These are phyloP conservation scores for Lepidostoma basale DNA, from an alignment of 1,140 invertebrate genomes.

Conservation along the genomic window DNA sequence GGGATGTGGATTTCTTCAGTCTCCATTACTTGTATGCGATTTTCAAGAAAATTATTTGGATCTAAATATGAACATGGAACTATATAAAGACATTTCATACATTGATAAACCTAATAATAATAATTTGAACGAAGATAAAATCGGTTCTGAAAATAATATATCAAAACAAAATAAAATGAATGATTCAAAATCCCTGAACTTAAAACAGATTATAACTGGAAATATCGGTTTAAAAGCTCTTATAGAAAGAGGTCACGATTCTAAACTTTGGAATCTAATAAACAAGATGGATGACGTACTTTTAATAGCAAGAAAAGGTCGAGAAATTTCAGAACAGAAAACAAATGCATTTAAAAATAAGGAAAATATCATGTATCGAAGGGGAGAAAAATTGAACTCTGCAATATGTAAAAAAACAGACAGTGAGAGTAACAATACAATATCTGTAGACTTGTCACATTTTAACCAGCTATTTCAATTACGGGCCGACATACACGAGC, in stretches of 20 bases:
- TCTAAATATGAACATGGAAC: conserved; percentile 33
- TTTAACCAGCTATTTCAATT: conserved; percentile 38
- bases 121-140: background rate
- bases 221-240: conserved; percentile 3
- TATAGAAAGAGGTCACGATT: conserved; percentile 1
- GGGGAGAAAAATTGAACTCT: background rate
- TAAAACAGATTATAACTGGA: background rate
- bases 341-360: background rate
- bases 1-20: conserved; percentile 17
- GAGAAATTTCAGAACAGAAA: conserved; percentile 21
- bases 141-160: background rate
- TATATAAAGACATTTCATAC: background rate
- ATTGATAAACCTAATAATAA: background rate
- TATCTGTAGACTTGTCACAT: conserved; percentile 35
- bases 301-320: conserved; percentile 23
- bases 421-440: conserved; percentile 27
- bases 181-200: conserved; percentile 4
- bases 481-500: conserved; percentile 18
- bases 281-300: conserved; percentile 41
- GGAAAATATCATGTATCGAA: background rate
- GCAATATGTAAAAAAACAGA: conserved; percentile 16
- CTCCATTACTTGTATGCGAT: conserved; percentile 32
- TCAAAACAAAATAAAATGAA: background rate
- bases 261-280: conserved; percentile 41
- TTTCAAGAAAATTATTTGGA: conserved; percentile 23